Conservation (phyloP, 1,140 invertebrate species). For the Medauroidea extradentata region DNA sequence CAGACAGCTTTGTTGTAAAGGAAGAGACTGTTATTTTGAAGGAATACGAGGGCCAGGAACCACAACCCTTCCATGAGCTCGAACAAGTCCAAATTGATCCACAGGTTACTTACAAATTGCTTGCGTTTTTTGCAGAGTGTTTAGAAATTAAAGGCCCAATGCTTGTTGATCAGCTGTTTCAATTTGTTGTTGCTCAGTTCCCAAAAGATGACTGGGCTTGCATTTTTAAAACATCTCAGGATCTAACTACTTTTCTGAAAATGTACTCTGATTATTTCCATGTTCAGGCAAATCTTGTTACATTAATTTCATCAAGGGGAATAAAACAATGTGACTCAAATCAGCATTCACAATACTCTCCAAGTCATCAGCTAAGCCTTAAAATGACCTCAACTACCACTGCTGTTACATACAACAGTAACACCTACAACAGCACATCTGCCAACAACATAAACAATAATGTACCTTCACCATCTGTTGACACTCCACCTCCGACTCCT, state of each 20-base stretch:
- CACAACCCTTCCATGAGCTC: conserved; percentile 56
- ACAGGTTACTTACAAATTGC: conserved; percentile 65
- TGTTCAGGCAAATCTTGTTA: conserved; percentile 84
- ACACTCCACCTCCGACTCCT: conserved; percentile 31
- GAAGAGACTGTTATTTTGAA: conserved; percentile 79
- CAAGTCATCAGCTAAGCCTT: conserved; percentile 24
- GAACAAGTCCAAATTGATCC: conserved; percentile 75
- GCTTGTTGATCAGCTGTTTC: conserved; percentile 80
- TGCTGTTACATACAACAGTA: conserved; percentile 18
- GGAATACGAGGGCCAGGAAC: conserved; percentile 56
- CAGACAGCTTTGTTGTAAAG: conserved; percentile 82
- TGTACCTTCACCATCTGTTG: conserved; percentile 37
- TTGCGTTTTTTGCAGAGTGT: conserved; percentile 73
- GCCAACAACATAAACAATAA: conserved; percentile 1
- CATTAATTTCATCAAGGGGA: conserved; percentile 56
- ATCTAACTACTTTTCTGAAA: conserved; percentile 81
- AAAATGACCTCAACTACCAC: conserved; percentile 24
- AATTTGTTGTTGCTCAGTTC: conserved; percentile 70
- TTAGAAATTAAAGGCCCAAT: conserved; percentile 75
- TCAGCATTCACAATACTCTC: conserved; percentile 31
- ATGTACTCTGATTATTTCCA: conserved; percentile 87
- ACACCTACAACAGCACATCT: background rate
- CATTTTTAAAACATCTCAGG: conserved; percentile 81
- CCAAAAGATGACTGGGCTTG: conserved; percentile 71
- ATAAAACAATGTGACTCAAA: conserved; percentile 57